These are phyloP conservation scores for Pteropus rufus DNA, from an alignment of 2,797 vertebrate species.

Conservation along the genomic window DNA sequence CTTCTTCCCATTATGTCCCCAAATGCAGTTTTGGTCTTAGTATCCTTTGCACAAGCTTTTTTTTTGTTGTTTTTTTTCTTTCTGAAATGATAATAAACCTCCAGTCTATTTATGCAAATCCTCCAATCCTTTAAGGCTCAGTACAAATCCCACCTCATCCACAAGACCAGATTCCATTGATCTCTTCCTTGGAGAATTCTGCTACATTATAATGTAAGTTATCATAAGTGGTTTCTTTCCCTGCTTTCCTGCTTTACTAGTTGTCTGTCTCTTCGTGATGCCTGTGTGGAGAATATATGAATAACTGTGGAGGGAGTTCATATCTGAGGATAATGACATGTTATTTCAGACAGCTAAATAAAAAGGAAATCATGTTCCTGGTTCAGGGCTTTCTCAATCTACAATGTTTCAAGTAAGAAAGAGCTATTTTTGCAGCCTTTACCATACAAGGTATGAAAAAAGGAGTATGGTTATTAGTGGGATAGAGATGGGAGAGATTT, in stretches of 20 bases:
- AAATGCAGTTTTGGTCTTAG: background rate
- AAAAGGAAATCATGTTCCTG: background rate
- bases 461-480: background rate
- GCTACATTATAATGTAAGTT: background rate
- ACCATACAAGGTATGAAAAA: background rate
- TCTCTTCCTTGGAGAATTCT: background rate
- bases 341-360: background rate
- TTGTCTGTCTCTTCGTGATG: background rate
- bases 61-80: background rate
- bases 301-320: background rate
- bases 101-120: background rate
- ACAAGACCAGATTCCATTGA: background rate
- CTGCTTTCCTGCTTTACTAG: background rate
- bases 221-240: background rate
- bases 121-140: constrained; percentile 25
- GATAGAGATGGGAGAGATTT: background rate
- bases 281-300: background rate
- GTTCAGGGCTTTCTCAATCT: background rate
- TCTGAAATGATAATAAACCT: background rate
- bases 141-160: background rate
- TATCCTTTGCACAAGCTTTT: background rate
- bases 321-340: background rate
- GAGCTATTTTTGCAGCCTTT: background rate
- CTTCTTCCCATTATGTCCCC: background rate
- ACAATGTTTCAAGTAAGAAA: background rate